These are phyloP conservation scores for Notarius quadriscutis DNA, from an alignment of 2,113 vertebrate species.

Conservation along the genomic window DNA sequence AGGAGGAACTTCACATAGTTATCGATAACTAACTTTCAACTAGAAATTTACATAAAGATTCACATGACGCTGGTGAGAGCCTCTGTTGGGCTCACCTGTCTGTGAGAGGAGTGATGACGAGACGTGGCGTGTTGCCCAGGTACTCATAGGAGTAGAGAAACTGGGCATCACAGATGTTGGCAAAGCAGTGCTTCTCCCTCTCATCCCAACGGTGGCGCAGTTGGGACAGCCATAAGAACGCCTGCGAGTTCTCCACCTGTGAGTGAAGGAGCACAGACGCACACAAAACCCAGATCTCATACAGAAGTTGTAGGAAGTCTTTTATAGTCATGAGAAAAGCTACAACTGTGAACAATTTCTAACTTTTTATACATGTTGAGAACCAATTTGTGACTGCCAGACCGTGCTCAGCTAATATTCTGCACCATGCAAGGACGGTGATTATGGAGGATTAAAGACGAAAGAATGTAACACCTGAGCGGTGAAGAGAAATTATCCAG, in stretches of 20 bases:
- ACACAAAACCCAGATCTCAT: neutral
- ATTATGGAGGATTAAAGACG: slow-evolving; percentile 14
- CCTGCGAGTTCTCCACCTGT: slow-evolving; percentile 89
- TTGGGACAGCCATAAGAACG: slow-evolving; percentile 93
- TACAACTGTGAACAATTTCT: neutral
- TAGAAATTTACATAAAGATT: neutral
- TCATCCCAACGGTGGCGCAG: slow-evolving; percentile 90
- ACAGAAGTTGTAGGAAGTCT: neutral
- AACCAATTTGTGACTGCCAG: slow-evolving; percentile 7
- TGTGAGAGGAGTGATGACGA: slow-evolving; percentile 95
- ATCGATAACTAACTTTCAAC: neutral
- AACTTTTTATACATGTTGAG: slow-evolving; percentile 6
- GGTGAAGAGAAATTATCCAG: slow-evolving; percentile 21
- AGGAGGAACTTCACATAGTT: neutral
- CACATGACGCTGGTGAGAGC: neutral
- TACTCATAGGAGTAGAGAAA: slow-evolving; percentile 95
- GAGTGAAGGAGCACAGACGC: slow-evolving; percentile 6
- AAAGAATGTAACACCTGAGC: slow-evolving; percentile 44
- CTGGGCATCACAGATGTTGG: slow-evolving; percentile 93
- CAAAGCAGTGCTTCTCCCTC: slow-evolving; percentile 84
- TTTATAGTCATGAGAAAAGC: slow-evolving; percentile 2
- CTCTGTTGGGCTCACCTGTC: slow-evolving; percentile 78
- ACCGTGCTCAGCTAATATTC: neutral
- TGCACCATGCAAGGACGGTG: slow-evolving; percentile 20
- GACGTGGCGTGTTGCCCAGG: slow-evolving; percentile 90